phyloP scores from a whole-genome alignment of 1,140 invertebrate genomes.

The Apis mellifera region Amel_HAv3.1 CM009945.2:6754001-6754500 shows the following conservation, averaged over 20 bases:
- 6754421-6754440: background rate
- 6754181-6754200: constrained; percentile 14
- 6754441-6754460: background rate
- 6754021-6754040: too few relatives aligned
- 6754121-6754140: too few relatives aligned
- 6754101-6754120: background rate
- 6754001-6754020: too few relatives aligned
- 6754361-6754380: constrained; percentile 42
- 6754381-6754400: constrained; percentile 36
- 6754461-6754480: background rate
- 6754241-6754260: constrained; percentile 5
- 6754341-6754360: constrained; percentile 42
- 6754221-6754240: background rate
- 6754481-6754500: background rate
- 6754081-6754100: too few relatives aligned
- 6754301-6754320: background rate
- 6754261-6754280: background rate
- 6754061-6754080: too few relatives aligned
- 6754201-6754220: constrained; percentile 21
- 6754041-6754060: too few relatives aligned
- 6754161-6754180: constrained; percentile 10
- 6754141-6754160: too few relatives aligned
- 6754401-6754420: background rate
- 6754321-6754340: constrained; percentile 26
- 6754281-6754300: background rate